Base-by-base conservation (phyloP, 2,113 vertebrate species). In the Carollia perspicillata region DNA sequence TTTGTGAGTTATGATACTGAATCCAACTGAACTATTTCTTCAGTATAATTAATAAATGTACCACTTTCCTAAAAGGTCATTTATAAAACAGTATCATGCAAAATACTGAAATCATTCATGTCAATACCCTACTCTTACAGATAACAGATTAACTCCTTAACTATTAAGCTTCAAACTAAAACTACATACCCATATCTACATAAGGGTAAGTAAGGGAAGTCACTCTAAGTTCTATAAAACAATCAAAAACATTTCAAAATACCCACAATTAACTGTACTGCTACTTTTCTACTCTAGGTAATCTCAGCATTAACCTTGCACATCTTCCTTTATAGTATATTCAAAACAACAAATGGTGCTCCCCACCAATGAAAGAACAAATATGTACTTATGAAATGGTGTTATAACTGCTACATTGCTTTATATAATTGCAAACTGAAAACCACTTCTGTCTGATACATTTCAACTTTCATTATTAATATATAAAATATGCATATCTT, bases 1-100 rank as follows among this genome's bases (percentile, higher is more conserved):
- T 98, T 98, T 97, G 98, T 98, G 98, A 99, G 98, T 94, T 94
- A 97, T 98, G 98, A 98, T 97, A 98, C 79, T 98, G 98, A 98
- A 98, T 98, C 95, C 98, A 98, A 96, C 98, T 98, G 99, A 98
- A 98, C 98, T 98, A 97, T 96, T 96, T 98, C 96, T 97, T 98
- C 96, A 98, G 94, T 97, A 98, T 96, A 98, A 97, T 97, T 98
- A 98, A 98, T 98, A 98, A 98, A 98, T 98, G 98, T 95, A 99
- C 98, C 98, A 97, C 97, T 98, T 95, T 96, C 97, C 98, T 98
- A 94, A 97, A 98, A 98, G 90, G 77, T 98, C 97, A 98, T 98
- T 98, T 98, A 98, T 94, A 98, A 98, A 98, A 96, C 89, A 98
- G 96, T 95, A 98, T 97, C 98, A 99, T 99, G 98, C 98, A 99